Evolutionary conservation across 2,888 invertebrate species (phyloP), one percentile per base, ranked within the genome.

Genomic region (Ecliptopera silaceata): DNA sequence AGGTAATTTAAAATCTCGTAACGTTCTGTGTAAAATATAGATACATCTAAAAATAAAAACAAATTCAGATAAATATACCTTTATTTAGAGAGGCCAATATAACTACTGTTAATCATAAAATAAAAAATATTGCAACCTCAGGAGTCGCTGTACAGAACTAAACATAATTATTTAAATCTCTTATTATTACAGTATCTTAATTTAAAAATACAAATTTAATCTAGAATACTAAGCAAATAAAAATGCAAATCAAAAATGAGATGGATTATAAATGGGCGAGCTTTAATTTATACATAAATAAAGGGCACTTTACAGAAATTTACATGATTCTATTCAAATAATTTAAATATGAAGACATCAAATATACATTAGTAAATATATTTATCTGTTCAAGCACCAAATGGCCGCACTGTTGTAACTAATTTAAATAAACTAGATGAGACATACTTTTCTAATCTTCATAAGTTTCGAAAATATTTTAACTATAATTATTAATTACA

Each of bases 51-150:
- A 56, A 52, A 26, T 29, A 53, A 56, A 56, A 52, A 60, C 57
- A 59, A 18, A 51, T 66, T 77, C 75, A 77, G 84, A 83, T 86
- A 86, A 86, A 88, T 86, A 88, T 82, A 84, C 76, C 69, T 84
- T 84, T 87, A 87, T 84, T 87, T 82, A 87, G 88, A 88, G 88
- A 89, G 87, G 88, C 88, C 88, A 84, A 84, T 84, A 83, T 75
- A 80, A 79, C 77, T 84, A 82, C 79, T 80, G 77, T 77, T 79
- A 74, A 78, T 65, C 47, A 68, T 74, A 75, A 79, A 80, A 79
- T 75, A 39, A 75, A 78, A 77, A 47, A 49, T 32, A 45, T 69
- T 63, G 80, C 79, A 84, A 84, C 80, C 77, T 74, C 75, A 69
- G 74, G 76, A 80, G 80, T 74, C 74, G 80, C 77, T 79, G 71